Conservation (phyloP, 2,888 invertebrate species). For the Elegia similella region DNA sequence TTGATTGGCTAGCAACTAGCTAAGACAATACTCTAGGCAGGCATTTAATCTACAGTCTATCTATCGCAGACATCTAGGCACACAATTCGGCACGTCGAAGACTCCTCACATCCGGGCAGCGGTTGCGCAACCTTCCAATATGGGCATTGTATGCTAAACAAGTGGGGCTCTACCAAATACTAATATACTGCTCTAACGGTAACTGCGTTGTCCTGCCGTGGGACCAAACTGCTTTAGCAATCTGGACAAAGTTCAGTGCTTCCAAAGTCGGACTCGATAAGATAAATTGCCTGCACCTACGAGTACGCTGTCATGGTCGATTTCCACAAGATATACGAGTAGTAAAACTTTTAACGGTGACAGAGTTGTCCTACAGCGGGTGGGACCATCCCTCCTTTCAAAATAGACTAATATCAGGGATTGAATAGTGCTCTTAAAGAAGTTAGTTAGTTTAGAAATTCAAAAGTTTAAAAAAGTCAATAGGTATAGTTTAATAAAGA, state of each 20-base stretch:
- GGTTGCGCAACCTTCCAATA: slow-evolving; percentile 70
- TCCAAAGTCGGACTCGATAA: not conserved
- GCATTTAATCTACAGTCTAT: slow-evolving; percentile 31
- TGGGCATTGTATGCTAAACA: slow-evolving; percentile 79
- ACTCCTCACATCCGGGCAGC: slow-evolving; percentile 72
- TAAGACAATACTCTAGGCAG: not conserved
- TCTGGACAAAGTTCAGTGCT: not conserved
- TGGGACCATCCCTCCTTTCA: too few species aligned
- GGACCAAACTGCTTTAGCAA: slow-evolving; percentile 15
- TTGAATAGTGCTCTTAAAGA: too few species aligned
- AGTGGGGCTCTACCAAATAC: slow-evolving; percentile 60
- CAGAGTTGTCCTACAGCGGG: too few species aligned
- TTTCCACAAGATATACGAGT: too few species aligned
- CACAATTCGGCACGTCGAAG: slow-evolving; percentile 51
- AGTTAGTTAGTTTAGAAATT: too few species aligned
- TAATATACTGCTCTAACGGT: slow-evolving; percentile 52
- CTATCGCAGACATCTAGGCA: slow-evolving; percentile 52
- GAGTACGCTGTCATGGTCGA: too few species aligned
- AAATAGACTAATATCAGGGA: too few species aligned
- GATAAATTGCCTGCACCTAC: too few species aligned
- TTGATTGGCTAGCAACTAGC: not conserved
- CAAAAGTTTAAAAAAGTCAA: too few species aligned
- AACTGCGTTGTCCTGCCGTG: slow-evolving; percentile 34
- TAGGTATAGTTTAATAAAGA: too few species aligned
- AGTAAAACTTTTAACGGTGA: too few species aligned